Evolutionary conservation across 2,888 invertebrate genomes (phyloP), one percentile per base, ranked within the genome.

Genomic region (Pheosia tremula): DNA sequence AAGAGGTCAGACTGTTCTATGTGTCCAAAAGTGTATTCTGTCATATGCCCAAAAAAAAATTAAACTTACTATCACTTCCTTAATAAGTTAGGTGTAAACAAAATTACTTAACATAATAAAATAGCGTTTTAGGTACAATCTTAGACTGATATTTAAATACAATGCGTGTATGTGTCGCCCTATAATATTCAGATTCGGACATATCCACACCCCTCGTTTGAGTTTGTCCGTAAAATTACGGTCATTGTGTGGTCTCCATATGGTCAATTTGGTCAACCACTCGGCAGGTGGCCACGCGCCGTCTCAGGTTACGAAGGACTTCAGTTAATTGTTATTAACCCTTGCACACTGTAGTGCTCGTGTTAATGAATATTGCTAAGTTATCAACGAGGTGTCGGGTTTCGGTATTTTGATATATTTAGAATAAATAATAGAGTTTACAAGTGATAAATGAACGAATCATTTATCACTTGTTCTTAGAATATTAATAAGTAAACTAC

Each of bases 251-350:
- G 36, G 62, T 11, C 59, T 69, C 82, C 91, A 90, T 89, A 89
- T 91, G 91, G 87, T 79, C 82, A 84, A 79, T 81, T 80, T 77
- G 76, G 71, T 73, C 79, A 77, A 66, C 68, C 76, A 64, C 62
- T 58, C 75, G 77, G 72, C 83, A 85, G 88, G 88, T 82, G 83
- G 66, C 80, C 90, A 85, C 90, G 88, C 81, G 88, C 81, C 78
- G 79, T 72, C 82, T 88, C 83, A 60, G 52, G 79, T 88, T 88
- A 66, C 71, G 71, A 80, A 83, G 82, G 90, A 87, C 90, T 91
- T 90, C 89, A 89, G 77, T 90, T 91, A 89, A 91, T 91, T 91
- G 85, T 84, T 85, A 88, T 87, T 86, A 83, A 81, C 87, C 85
- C 86, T 84, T 84, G 37, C 9, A 36, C 52, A 24, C 9, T 38